A percentile compares a stretch with the other conserved stretches of the same genome.
Evolutionary conservation across 2,888 invertebrate genomes (phyloP).

Genomic region (Hecatera dysodea): DNA sequence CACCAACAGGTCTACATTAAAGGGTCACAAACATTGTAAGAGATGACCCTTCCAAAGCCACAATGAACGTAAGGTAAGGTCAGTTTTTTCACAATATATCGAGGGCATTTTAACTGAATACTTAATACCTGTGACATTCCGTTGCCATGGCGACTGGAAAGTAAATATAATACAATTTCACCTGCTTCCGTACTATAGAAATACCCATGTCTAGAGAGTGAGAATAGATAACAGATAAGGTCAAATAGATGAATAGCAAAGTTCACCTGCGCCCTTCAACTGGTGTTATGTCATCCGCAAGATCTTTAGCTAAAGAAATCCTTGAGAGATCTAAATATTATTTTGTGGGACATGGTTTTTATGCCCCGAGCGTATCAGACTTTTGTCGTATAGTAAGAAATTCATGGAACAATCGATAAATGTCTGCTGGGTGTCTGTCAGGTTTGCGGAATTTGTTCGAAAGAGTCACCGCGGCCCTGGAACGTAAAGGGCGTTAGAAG

Average conservation of each 20-base stretch:
- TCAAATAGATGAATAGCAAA: slow-evolving; percentile 6
- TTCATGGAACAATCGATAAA: not conserved
- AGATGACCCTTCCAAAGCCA: slow-evolving; percentile 33
- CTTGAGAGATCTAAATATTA: not conserved
- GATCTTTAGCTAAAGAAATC: not conserved
- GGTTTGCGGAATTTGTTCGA: no score
- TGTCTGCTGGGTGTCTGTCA: not conserved
- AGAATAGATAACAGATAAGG: slow-evolving; percentile 5
- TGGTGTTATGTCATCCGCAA: not conserved
- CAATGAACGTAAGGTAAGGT: slow-evolving; percentile 56
- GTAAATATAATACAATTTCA: slow-evolving; percentile 22
- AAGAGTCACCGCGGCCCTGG: no score
- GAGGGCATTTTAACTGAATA: slow-evolving; percentile 19
- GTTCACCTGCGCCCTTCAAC: slow-evolving; percentile 18
- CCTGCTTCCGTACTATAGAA: slow-evolving; percentile 33
- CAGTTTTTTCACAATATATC: slow-evolving; percentile 24
- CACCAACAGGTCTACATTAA: slow-evolving; percentile 27
- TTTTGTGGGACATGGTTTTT: not conserved
- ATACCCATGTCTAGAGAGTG: slow-evolving; percentile 19
- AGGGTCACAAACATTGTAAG: slow-evolving; percentile 34
- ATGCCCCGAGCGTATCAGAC: not conserved
- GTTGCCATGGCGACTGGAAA: slow-evolving; percentile 4
- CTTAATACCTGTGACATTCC: not conserved
- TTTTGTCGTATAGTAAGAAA: not conserved
- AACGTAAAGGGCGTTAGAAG: no score